Base-by-base conservation (phyloP, 1,140 invertebrate genomes). In the Drosophila tropicalis region DNA sequence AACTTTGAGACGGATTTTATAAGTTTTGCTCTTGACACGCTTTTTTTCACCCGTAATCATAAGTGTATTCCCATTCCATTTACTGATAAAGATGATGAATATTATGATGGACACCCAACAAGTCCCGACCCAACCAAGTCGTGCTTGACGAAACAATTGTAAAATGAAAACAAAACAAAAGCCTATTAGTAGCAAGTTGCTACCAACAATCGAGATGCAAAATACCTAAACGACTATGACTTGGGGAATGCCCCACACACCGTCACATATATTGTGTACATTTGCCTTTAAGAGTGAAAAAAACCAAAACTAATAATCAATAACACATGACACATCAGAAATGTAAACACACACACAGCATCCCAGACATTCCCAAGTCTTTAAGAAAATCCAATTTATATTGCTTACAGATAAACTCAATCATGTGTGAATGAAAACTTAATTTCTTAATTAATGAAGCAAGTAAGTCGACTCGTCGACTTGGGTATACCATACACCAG, bases 1-100 rank as follows among this genome's bases (percentile, higher is more conserved):
- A 3, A 67, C 39, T 10, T 32, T 6, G 17, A 39, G n/a, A 44
- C 36, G 34, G 40, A 13, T 34, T 29, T 51, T 63, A 51, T 51
- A 19, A 51, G 9, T 19, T 61, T 10, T 76, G 67, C 62, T 64
- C 71, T 81, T 86, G 74, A 87, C 76, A 78, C 51, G 51, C 44
- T 70, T 79, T 76, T 67, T 10, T 12, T 29, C 6, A 29, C 5
- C 61, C 29, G 61, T 75, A 58, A 77, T 77, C 75, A 25, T 66
- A 55, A 61, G 61, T 70, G 10, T 39, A 39, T 19, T 12, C 60
- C 22, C n/a, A 44, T 29, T 40, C 19, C 64, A 34, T 55, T 77
- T 32, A 61, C 67, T 70, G 74, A 77, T 77, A 77, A 77, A 62
- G 72, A 29, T 29, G 29, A 29, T 6, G 29, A 29, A 29, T 1